These are phyloP conservation scores for Bagarius yarrelli DNA, from an alignment of 2,113 vertebrate species.

Conservation along the genomic window DNA sequence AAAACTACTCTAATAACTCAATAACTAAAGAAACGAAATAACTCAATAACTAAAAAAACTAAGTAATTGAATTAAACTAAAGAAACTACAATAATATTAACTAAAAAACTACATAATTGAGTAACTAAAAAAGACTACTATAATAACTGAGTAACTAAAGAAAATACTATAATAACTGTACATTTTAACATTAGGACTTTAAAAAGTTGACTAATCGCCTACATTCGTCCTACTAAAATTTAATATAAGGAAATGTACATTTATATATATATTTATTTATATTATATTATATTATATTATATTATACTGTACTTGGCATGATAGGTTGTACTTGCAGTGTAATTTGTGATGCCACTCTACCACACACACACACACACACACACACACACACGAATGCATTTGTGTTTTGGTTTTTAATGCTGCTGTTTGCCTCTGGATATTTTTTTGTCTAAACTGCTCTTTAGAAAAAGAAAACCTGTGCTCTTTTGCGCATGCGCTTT, in stretches of 20 bases:
- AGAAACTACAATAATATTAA: too few species aligned
- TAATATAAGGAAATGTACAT: background rate
- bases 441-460: constrained; percentile 52
- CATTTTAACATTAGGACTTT: background rate
- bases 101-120: too few species aligned
- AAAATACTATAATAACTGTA: background rate
- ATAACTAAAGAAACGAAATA: too few species aligned
- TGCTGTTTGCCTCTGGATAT: constrained; percentile 7
- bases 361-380: background rate
- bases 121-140: too few species aligned
- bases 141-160: background rate
- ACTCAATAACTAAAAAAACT: too few species aligned
- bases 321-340: background rate
- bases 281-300: constrained; percentile 26
- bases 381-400: constrained; percentile 1
- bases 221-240: background rate
- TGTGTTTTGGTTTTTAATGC: background rate
- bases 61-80: too few species aligned
- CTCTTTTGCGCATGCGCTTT: constrained; percentile 43
- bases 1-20: too few species aligned
- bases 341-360: background rate
- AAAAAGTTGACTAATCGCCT: background rate
- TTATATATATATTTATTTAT: too few species aligned
- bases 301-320: constrained; percentile 2
- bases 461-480: constrained; percentile 51